Conservation (phyloP, 2,113 vertebrate species). For the Pterocles orientalis region DNA sequence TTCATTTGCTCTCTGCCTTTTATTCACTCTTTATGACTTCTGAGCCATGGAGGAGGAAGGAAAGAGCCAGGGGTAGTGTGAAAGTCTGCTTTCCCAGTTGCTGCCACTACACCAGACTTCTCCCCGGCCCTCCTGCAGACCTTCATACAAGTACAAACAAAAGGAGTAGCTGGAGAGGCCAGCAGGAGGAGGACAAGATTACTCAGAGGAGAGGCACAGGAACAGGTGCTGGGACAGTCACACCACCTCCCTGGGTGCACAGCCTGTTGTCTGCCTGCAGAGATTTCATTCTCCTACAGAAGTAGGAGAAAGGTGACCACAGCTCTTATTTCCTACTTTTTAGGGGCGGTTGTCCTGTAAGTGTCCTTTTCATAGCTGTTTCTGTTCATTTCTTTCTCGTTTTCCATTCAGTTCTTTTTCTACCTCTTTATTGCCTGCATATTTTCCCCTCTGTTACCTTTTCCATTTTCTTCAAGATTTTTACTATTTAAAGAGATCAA, state of each 20-base stretch:
- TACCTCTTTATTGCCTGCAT: background rate
- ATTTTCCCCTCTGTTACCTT: background rate
- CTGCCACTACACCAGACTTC: background rate
- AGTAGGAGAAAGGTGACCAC: background rate
- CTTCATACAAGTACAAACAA: fast-evolving
- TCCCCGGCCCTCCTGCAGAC: no score
- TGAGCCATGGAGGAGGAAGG: background rate
- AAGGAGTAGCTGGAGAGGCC: background rate
- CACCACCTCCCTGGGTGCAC: fast-evolving
- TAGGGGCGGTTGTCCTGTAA: background rate
- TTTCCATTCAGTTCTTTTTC: background rate
- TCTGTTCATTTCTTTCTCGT: background rate
- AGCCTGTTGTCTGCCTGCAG: background rate
- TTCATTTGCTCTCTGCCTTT: background rate
- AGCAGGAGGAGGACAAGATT: fast-evolving
- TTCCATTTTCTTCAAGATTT: background rate
- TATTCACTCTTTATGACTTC: background rate
- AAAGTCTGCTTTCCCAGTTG: background rate
- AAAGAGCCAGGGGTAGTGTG: background rate
- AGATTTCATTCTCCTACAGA: fast-evolving
- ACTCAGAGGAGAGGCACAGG: no score
- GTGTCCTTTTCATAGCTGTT: background rate
- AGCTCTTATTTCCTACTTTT: background rate
- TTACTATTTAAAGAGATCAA: background rate
- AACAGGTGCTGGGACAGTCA: background rate